Conservation (phyloP, 2,888 invertebrate genomes). For the Tupiocoris notatus region DNA sequence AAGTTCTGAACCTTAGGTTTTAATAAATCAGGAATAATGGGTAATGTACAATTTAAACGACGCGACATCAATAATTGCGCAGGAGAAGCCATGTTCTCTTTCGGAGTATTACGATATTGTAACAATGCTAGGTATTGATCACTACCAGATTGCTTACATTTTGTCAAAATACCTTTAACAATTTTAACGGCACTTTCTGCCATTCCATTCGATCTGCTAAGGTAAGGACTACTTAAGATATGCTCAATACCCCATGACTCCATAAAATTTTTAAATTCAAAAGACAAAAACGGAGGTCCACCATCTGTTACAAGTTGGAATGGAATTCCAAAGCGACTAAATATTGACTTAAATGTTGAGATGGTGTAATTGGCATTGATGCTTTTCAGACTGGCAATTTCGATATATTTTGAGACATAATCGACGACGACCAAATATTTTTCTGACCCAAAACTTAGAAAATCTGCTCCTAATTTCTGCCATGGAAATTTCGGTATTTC, state of each 20-base stretch:
- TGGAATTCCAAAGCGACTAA: constrained; percentile 24
- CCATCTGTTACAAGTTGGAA: not conserved
- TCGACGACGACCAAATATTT: constrained; percentile 20
- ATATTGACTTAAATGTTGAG: constrained; percentile 10
- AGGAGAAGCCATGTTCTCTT: not conserved
- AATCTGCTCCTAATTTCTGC: not conserved
- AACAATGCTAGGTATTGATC: constrained; percentile 17
- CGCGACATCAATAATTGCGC: constrained; percentile 10
- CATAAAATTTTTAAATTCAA: constrained; percentile 15
- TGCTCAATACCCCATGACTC: constrained; percentile 13
- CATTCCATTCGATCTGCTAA: constrained; percentile 12
- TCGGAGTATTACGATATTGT: constrained; percentile 26
- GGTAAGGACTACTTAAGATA: not conserved
- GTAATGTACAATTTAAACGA: not conserved
- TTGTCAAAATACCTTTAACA: constrained; percentile 5
- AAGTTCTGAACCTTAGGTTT: not conserved
- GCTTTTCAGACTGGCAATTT: constrained; percentile 4
- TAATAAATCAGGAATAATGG: not conserved
- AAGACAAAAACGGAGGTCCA: constrained; percentile 31
- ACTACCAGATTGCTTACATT: not conserved
- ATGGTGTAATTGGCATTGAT: constrained; percentile 1
- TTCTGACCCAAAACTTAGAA: not conserved
- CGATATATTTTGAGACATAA: constrained; percentile 22
- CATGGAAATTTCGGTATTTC: not conserved
- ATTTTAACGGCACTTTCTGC: constrained; percentile 20